A percentile compares a stretch with the other conserved stretches of the same genome.
phyloP scores from a whole-genome alignment of 2,888 invertebrate genomes.

The Acleris emargana region DNA sequence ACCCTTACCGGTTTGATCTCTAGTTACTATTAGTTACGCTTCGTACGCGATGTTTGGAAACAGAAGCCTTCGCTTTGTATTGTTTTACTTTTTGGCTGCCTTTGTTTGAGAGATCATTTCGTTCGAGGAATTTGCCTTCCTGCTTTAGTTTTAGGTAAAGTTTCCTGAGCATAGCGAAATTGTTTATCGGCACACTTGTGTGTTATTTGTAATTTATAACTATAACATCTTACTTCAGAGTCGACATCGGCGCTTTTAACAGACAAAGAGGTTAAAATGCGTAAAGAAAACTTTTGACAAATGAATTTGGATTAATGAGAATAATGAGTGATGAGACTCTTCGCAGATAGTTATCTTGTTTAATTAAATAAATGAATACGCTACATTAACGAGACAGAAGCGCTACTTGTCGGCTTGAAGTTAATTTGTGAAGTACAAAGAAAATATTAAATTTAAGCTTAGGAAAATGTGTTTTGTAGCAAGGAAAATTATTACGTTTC shows the following conservation, averaged over 20 bases:
- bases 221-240: too few species aligned
- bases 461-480: constrained; percentile 16
- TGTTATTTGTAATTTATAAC: too few species aligned
- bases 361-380: neutral
- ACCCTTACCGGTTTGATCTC: constrained; percentile 67
- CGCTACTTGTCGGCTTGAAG: neutral
- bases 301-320: too few species aligned
- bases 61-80: constrained; percentile 28
- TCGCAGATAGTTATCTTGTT: too few species aligned
- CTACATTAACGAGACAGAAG: neutral
- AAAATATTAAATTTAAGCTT: constrained; percentile 13
- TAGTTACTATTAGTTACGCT: constrained; percentile 44
- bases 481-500: constrained; percentile 41
- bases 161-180: neutral
- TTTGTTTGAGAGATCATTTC: constrained; percentile 24
- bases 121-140: constrained; percentile 21
- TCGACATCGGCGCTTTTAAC: too few species aligned
- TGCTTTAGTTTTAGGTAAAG: constrained; percentile 12
- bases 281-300: too few species aligned
- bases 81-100: constrained; percentile 27
- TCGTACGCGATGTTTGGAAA: constrained; percentile 31
- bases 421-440: constrained; percentile 11
- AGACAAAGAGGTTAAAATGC: too few species aligned
- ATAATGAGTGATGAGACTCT: too few species aligned
- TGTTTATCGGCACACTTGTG: neutral